These are phyloP conservation scores for Lordiphosa mommai DNA, from an alignment of 1,140 invertebrate species.

Conservation along the genomic window DNA sequence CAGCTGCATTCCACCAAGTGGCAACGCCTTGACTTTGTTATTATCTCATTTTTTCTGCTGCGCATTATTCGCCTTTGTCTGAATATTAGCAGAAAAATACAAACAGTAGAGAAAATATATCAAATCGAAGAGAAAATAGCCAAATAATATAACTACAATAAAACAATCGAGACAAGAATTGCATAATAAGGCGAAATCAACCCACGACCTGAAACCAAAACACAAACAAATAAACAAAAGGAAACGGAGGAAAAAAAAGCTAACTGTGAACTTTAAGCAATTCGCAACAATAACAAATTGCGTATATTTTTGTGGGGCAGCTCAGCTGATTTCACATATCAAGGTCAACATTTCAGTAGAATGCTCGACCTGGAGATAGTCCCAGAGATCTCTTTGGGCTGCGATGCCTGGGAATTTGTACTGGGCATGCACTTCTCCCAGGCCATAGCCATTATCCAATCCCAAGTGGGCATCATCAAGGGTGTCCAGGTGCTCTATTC, in stretches of 20 bases:
- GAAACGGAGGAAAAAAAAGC: slow-evolving; percentile 23
- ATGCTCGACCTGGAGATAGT: slow-evolving; percentile 98
- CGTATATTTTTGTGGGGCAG: slow-evolving; percentile 62
- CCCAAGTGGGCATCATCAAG: slow-evolving; percentile 94
- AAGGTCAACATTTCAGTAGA: slow-evolving; percentile 72
- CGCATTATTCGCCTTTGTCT: slow-evolving; percentile 71
- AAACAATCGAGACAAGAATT: background rate
- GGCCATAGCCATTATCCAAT: slow-evolving; percentile 96
- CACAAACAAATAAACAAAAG: slow-evolving; percentile 5
- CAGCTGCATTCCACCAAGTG: slow-evolving; percentile 45
- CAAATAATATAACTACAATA: background rate
- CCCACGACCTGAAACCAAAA: background rate
- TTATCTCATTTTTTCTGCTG: slow-evolving; percentile 77
- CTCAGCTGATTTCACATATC: slow-evolving; percentile 70
- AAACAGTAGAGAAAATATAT: slow-evolving; percentile 25
- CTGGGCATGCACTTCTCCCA: slow-evolving; percentile 99
- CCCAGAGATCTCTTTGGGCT: slow-evolving; percentile 96
- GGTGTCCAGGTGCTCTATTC: slow-evolving; percentile 98
- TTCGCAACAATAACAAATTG: slow-evolving; percentile 48
- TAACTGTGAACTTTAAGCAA: slow-evolving; percentile 36
- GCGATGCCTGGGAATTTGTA: slow-evolving; percentile 98
- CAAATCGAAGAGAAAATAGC: background rate
- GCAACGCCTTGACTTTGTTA: slow-evolving; percentile 59
- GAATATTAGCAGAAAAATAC: slow-evolving; percentile 50
- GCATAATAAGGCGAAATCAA: background rate